These are phyloP conservation scores for Coregonus sp. DNA, from an alignment of 2,797 vertebrate species.

Conservation along the genomic window DNA sequence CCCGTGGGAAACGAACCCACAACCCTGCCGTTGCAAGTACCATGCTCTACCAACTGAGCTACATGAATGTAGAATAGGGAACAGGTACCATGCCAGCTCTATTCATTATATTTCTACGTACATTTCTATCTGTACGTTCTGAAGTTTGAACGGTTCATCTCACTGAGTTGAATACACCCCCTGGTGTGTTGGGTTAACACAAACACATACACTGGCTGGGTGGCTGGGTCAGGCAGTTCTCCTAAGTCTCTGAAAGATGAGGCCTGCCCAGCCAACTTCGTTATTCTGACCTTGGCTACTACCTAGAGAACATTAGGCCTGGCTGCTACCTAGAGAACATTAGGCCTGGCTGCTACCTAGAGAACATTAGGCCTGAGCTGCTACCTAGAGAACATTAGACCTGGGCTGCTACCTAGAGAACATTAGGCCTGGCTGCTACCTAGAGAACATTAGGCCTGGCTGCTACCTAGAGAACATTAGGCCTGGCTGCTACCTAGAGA, in stretches of 20 bases:
- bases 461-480: no score
- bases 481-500: no score
- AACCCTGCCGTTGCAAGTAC: no score
- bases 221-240: neutral
- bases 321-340: neutral
- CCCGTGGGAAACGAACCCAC: no score
- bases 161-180: neutral
- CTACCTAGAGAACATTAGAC: neutral
- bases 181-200: neutral
- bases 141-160: neutral
- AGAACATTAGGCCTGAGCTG: neutral
- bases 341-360: neutral
- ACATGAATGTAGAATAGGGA: neutral
- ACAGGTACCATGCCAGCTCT: no score
- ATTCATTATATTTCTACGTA: neutral
- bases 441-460: no score
- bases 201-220: neutral
- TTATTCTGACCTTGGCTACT: neutral
- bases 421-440: no score
- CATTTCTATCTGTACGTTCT: neutral
- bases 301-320: neutral
- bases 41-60: no score
- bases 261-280: neutral
- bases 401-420: no score
- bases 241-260: neutral